Conservation (phyloP, 92 coral and sea anemone species). For the Phenganax stokvisi region DNA sequence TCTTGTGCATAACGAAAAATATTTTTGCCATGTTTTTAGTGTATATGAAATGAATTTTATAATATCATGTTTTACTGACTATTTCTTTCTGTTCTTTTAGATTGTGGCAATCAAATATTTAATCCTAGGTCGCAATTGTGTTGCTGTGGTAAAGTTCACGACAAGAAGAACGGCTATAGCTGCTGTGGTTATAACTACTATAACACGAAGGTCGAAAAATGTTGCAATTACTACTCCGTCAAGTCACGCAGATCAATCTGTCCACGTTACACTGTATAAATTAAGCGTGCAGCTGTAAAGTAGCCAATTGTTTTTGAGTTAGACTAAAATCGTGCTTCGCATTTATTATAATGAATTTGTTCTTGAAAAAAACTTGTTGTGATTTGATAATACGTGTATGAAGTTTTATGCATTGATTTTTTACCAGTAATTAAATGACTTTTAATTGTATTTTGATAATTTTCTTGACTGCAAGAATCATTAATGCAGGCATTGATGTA, state of each 20-base stretch:
- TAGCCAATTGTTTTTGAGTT: not conserved
- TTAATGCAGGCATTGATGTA: too few relatives aligned
- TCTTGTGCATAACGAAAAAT: not conserved
- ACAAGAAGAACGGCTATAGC: not conserved
- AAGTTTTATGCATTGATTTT: too few relatives aligned
- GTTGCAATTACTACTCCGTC: slow-evolving; percentile 33
- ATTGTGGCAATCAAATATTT: slow-evolving; percentile 12
- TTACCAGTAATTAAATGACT: too few relatives aligned
- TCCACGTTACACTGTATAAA: slow-evolving; percentile 4
- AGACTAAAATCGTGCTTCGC: too few relatives aligned
- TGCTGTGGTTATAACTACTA: slow-evolving; percentile 35
- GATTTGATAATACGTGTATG: too few relatives aligned
- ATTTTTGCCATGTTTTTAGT: not conserved
- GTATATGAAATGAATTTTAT: not conserved
- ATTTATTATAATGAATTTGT: too few relatives aligned
- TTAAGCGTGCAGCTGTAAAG: not conserved
- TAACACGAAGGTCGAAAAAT: slow-evolving; percentile 8
- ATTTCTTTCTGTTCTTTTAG: not conserved
- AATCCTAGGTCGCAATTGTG: slow-evolving; percentile 10
- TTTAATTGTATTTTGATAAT: too few relatives aligned
- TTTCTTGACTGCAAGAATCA: too few relatives aligned
- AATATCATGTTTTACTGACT: not conserved
- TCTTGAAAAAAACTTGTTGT: too few relatives aligned
- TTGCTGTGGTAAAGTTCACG: slow-evolving; percentile 33
- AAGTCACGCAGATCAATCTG: not conserved